Base-by-base conservation (phyloP, 2,113 vertebrate genomes). In the Chaetodon trifascialis region DNA sequence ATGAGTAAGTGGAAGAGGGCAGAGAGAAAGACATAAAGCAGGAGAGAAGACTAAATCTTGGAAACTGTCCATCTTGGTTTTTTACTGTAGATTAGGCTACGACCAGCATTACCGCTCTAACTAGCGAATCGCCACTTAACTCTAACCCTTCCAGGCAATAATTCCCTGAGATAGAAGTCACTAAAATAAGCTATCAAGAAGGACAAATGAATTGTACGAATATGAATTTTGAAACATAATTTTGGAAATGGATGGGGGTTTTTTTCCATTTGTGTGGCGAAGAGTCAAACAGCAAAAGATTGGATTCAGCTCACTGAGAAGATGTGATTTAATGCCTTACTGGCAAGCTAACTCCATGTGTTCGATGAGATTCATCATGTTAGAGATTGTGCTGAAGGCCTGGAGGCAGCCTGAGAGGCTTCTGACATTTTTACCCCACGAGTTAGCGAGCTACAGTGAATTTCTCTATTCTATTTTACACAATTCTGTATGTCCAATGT, bases 1-100 rank as follows among this genome's bases (percentile, higher is more conserved):
- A 89, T 74, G 67, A 86, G 63, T 64, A 7, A 84, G 51, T 80
- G 73, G 17, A 60, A 65, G 38, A 84, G 65, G 63, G 42, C n/a
- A 49, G 76, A 71, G 52, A 52, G 11, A 49, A 49, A 40, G 42
- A 73, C 19, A 79, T 12, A 56, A 60, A 56, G 46, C 15, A 66
- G 19, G 30, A 76, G 21, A 72, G 7, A n/a, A 14, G 52, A 67
- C 10, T 17, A 69, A 36, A 62, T 30, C 58, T 51, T 47, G 19
- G 52, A 54, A 66, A 46, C 60, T 60, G 16, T 54, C 59, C 51
- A 62, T 54, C 16, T 62, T 82, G 19, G 8, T 5, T 73, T 52
- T 52, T 12, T 21, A 1, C 58, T 59, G 77, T 51, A 47, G 23
- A 54, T 55, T 30, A n/a, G 11, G 49, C n/a, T 19, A 72, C 49